Evolutionary conservation across 2,888 invertebrate genomes (phyloP), one percentile per base, ranked within the genome.

Genomic region (Aphodius sticticus): DNA sequence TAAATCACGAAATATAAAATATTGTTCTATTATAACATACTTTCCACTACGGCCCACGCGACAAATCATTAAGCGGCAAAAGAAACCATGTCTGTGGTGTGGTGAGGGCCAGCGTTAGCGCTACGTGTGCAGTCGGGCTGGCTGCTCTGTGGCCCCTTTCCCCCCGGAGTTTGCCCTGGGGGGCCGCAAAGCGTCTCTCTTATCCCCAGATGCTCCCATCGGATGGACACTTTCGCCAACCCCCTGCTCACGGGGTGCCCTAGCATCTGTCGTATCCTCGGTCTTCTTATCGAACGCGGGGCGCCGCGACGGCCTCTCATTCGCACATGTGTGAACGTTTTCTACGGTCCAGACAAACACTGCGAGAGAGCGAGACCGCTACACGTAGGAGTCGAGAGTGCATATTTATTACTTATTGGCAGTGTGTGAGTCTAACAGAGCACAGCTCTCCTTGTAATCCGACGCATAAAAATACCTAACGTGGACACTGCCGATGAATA

Each of bases 401-500:
- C 85, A 86, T 86, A 86, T 86, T 86, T 86, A 86, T 86, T 85
- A 85, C 85, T 86, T 86, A 86, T 86, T 86, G 86, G 85, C 85
- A 84, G 84, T 83, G 74, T 37, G 84, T 83, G 78, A 81, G 84
- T 79, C 72, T 82, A 82, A 82, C 81, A 84, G 83, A 84, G 82
- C 82, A 83, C 82, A 83, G 82, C 82, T 84, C 75, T 36, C 74
- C 74, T 36, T 81, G 81, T 82, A 83, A 82, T 83, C 83, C 81
- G 83, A 81, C 81, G 83, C 81, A 81, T 83, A 83, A 84, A 82
- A 82, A 83, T 83, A 79, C 82, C 81, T 81, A 53, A 53, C 53
- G 53, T 5, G 53, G 53, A 53, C 12, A 53, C 53, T 12, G 53
- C 53, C 9, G 53, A 53, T 53, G 53, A 53, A 53, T 53, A 53